phyloP scores from a whole-genome alignment of 2,888 invertebrate species.

The Lymantria dispar region DNA sequence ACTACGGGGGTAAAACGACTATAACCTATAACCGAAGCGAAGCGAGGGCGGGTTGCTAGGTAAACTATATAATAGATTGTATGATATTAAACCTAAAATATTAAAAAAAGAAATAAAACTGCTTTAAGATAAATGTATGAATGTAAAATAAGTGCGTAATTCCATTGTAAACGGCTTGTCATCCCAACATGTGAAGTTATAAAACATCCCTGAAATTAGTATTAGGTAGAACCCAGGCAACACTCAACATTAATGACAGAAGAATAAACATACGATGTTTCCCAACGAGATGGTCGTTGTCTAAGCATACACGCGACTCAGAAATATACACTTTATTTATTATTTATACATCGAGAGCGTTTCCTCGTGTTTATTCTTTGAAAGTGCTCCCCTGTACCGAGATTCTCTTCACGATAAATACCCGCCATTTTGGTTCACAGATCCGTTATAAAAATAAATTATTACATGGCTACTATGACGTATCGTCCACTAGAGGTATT shows the following conservation, averaged over 20 bases:
- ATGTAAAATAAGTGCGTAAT: conserved; percentile 19
- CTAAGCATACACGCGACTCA: conserved; percentile 67
- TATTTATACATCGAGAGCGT: conserved; percentile 77
- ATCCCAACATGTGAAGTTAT: conserved; percentile 45
- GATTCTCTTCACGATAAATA: conserved; percentile 51
- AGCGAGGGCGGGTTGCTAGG: too few relatives aligned
- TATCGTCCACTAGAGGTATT: conserved; percentile 50
- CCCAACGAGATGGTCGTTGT: conserved; percentile 60
- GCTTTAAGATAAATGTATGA: neutral
- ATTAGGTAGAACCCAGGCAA: conserved; percentile 58
- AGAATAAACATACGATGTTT: conserved; percentile 74
- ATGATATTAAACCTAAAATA: too few relatives aligned
- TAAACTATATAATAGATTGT: too few relatives aligned
- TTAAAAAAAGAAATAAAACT: neutral
- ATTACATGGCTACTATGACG: conserved; percentile 49
- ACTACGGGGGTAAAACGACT: too few relatives aligned
- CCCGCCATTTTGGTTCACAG: conserved; percentile 57
- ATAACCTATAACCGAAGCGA: too few relatives aligned
- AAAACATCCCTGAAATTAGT: conserved; percentile 70
- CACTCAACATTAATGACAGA: conserved; percentile 76
- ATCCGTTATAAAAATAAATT: conserved; percentile 62
- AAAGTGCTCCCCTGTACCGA: conserved; percentile 55
- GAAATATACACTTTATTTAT: conserved; percentile 76
- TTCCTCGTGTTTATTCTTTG: conserved; percentile 75
- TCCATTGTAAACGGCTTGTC: conserved; percentile 35